These are phyloP conservation scores for Arremon brunneinucha DNA, from an alignment of 2,797 vertebrate genomes.

Conservation along the genomic window DNA sequence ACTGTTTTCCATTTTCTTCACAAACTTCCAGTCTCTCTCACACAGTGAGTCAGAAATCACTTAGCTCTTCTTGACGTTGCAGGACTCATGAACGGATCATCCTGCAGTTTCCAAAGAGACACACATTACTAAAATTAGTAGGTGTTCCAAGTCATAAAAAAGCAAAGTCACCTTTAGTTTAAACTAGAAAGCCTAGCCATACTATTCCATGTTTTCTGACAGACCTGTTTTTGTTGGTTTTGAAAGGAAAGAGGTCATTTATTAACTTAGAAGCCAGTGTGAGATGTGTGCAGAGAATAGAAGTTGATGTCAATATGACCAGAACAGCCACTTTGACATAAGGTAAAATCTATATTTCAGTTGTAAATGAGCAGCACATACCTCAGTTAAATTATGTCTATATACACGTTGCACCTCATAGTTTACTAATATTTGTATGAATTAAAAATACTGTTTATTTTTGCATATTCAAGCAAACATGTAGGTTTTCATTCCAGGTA, in stretches of 20 bases:
- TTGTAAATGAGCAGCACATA: not conserved
- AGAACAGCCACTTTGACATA: not conserved
- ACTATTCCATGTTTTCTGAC: not conserved
- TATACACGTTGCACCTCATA: not conserved
- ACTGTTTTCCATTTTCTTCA: not conserved
- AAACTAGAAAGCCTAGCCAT: not conserved
- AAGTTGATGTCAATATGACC: not conserved
- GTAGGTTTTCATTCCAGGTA: not conserved
- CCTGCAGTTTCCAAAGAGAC: conserved; percentile 65
- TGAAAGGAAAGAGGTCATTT: not conserved
- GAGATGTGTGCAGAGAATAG: not conserved
- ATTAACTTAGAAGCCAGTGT: not conserved
- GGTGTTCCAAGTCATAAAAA: not conserved
- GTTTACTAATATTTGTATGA: not conserved
- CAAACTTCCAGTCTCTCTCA: not conserved
- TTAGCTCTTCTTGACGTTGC: conserved; percentile 65
- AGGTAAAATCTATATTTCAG: not conserved
- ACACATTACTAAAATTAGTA: not conserved
- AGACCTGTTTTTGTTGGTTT: not conserved
- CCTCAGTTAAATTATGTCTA: not conserved
- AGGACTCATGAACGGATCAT: conserved; percentile 75
- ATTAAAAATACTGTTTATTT: not conserved
- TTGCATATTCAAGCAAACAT: not conserved
- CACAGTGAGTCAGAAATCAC: conserved; percentile 23
- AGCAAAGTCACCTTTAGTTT: not conserved